Evolutionary conservation across 2,797 vertebrate species (phyloP).

Genomic region (Thamnophis elegans): DNA sequence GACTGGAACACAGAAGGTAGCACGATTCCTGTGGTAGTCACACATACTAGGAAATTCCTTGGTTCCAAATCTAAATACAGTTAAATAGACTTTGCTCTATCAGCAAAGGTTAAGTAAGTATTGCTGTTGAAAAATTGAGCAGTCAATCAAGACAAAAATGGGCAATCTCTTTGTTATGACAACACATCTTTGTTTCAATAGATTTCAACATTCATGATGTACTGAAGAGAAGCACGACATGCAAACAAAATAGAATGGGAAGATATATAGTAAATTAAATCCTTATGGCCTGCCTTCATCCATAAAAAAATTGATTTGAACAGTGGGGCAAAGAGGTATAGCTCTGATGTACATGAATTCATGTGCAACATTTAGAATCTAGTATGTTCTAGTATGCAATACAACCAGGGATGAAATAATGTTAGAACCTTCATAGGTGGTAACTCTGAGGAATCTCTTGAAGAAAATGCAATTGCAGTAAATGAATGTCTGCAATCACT

Average conservation of each 20-base stretch:
- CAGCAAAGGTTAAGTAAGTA: background rate
- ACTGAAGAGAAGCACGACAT: background rate
- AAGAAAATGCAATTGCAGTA: background rate
- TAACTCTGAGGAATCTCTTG: background rate
- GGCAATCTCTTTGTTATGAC: slow-evolving; percentile 7
- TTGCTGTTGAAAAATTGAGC: background rate
- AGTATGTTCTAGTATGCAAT: background rate
- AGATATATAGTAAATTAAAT: background rate
- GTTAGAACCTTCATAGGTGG: background rate
- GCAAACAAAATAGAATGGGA: background rate
- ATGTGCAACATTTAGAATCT: background rate
- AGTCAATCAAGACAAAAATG: background rate
- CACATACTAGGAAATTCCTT: background rate
- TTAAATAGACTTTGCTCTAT: background rate
- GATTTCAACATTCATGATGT: background rate
- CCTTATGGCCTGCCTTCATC: background rate
- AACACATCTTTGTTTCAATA: background rate
- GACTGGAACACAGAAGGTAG: background rate
- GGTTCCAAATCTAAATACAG: background rate
- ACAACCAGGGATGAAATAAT: background rate
- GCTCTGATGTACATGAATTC: background rate
- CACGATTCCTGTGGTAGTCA: background rate
- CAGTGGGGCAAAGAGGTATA: background rate
- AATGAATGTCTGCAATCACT: background rate
- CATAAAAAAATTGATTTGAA: background rate